Conservation (phyloP, 2,888 invertebrate species). For the Eilema caniola region DNA sequence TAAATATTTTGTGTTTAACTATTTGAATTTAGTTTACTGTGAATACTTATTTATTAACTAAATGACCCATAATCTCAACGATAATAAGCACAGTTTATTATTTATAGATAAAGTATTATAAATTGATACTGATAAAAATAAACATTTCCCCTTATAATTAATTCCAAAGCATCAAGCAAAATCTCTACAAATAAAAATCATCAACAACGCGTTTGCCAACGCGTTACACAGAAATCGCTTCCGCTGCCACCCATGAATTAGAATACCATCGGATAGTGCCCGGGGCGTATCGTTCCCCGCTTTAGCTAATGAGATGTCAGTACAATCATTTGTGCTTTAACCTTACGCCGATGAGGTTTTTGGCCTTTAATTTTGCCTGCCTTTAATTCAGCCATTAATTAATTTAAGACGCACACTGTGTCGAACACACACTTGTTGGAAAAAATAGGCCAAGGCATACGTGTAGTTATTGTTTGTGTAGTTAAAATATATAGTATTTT, state of each 20-base stretch:
- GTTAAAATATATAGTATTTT: constrained; percentile 21
- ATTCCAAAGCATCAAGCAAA: too few species aligned
- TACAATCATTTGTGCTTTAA: constrained; percentile 86
- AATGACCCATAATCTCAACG: too few species aligned
- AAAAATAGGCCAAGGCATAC: constrained; percentile 41
- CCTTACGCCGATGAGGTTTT: constrained; percentile 82
- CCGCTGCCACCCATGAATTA: constrained; percentile 39
- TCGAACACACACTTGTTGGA: constrained; percentile 26
- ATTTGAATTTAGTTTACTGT: too few species aligned
- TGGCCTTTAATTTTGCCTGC: constrained; percentile 78
- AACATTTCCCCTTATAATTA: too few species aligned
- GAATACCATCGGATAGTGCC: constrained; percentile 65
- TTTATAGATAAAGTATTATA: too few species aligned
- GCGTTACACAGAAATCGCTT: neutral
- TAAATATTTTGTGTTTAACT: too few species aligned
- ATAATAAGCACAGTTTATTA: too few species aligned
- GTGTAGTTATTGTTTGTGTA: constrained; percentile 18
- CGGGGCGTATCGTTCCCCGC: constrained; percentile 78
- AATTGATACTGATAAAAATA: too few species aligned
- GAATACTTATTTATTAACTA: too few species aligned
- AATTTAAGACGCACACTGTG: constrained; percentile 57
- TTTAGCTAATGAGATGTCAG: constrained; percentile 87
- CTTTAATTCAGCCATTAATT: constrained; percentile 79
- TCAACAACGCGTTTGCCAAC: too few species aligned
- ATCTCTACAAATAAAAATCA: neutral